Conservation (phyloP, 2,888 invertebrate genomes). For the Ophraella communa region DNA sequence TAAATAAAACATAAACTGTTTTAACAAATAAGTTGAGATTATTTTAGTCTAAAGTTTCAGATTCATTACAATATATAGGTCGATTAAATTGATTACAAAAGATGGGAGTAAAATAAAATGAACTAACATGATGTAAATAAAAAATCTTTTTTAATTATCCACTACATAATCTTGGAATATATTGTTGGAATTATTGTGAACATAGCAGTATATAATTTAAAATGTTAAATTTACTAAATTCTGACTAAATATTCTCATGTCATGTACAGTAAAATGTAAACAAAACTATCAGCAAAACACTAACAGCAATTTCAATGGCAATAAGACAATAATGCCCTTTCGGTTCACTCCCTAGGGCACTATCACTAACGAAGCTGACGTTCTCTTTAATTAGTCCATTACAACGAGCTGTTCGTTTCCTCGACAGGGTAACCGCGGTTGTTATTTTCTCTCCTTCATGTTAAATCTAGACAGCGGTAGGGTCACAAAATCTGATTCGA, state of each 20-base stretch:
- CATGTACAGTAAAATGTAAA: constrained; percentile 7
- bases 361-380: constrained; percentile 47
- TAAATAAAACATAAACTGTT: too few relatives aligned
- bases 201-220: too few relatives aligned
- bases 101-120: too few relatives aligned
- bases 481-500: neutral
- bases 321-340: constrained; percentile 25
- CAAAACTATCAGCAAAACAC: constrained; percentile 21
- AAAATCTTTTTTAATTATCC: too few relatives aligned
- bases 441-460: constrained; percentile 24
- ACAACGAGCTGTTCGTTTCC: constrained; percentile 46
- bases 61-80: too few relatives aligned
- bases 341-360: constrained; percentile 34
- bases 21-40: too few relatives aligned
- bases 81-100: too few relatives aligned
- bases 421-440: constrained; percentile 44
- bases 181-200: too few relatives aligned
- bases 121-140: too few relatives aligned
- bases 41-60: too few relatives aligned
- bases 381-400: constrained; percentile 49
- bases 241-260: constrained; percentile 5
- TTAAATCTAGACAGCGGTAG: neutral
- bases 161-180: too few relatives aligned
- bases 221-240: neutral
- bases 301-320: constrained; percentile 20